These are phyloP conservation scores for Dolomedes plantarius DNA, from an alignment of 2,888 invertebrate species.

Conservation along the genomic window DNA sequence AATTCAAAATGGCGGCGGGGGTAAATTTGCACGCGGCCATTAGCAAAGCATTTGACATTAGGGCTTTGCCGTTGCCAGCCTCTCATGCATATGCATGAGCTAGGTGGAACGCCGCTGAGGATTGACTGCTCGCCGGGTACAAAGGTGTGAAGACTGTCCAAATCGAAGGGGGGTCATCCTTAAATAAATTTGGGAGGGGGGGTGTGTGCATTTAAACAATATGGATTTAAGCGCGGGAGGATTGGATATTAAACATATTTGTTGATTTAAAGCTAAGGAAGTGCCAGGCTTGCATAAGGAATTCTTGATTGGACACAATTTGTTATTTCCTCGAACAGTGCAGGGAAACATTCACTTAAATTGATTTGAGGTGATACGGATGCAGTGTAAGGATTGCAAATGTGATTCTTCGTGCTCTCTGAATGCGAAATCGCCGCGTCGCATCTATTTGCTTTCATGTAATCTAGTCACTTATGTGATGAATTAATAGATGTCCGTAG, in stretches of 20 bases:
- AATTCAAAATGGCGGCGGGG: conserved; percentile 32
- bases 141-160: conserved; percentile 56
- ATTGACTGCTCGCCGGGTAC: conserved; percentile 52
- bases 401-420: not conserved
- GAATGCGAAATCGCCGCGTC: no score
- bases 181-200: not conserved
- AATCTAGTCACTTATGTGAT: no score
- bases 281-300: not conserved
- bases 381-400: not conserved
- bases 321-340: not conserved
- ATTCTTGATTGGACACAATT: no score
- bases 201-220: not conserved
- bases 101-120: conserved; percentile 9
- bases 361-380: not conserved
- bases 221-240: not conserved
- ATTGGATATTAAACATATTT: not conserved
- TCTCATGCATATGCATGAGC: conserved; percentile 46
- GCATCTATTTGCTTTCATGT: no score
- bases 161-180: conserved; percentile 11
- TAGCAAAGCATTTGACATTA: conserved; percentile 66
- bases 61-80: conserved; percentile 33
- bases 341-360: not conserved
- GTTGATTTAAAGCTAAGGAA: not conserved
- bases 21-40: conserved; percentile 61
- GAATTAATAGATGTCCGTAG: no score